These are phyloP conservation scores for Phylloscopus trochilus DNA, from an alignment of 2,113 vertebrate genomes.

Conservation along the genomic window DNA sequence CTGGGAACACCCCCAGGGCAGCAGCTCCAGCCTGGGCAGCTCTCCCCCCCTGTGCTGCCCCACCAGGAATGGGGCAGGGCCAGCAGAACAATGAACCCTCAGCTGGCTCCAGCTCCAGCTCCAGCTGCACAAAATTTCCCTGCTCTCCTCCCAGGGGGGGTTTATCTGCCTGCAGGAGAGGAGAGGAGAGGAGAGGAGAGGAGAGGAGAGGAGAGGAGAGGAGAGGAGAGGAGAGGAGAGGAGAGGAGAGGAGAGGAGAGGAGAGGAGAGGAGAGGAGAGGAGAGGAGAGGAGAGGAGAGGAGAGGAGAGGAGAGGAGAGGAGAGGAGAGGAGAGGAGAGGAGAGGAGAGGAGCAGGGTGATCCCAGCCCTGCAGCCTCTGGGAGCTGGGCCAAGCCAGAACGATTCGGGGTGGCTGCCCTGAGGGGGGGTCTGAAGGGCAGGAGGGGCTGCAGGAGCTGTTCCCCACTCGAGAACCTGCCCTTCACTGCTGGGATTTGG, in stretches of 20 bases:
- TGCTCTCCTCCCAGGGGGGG: not conserved
- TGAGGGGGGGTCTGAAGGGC: not conserved
- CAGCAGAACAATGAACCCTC: not conserved
- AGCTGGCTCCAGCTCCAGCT: too few relatives aligned
- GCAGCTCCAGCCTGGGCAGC: not conserved
- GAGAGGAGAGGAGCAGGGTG: not conserved
- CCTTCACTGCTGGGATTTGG: not conserved
- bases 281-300: not conserved
- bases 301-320: not conserved
- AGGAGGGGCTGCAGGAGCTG: not conserved
- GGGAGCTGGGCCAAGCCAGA: not conserved
- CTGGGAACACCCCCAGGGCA: not conserved
- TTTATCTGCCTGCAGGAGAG: not conserved
- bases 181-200: not conserved
- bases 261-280: not conserved
- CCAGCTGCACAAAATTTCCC: too few relatives aligned
- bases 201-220: not conserved
- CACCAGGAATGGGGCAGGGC: not conserved
- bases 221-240: not conserved
- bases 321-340: not conserved
- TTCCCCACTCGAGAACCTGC: not conserved
- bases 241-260: not conserved
- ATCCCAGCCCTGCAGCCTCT: not conserved
- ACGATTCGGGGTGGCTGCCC: not conserved
- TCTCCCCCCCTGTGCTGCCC: not conserved